These are phyloP conservation scores for Coendou prehensilis DNA, from an alignment of 2,797 vertebrate species.

Conservation along the genomic window DNA sequence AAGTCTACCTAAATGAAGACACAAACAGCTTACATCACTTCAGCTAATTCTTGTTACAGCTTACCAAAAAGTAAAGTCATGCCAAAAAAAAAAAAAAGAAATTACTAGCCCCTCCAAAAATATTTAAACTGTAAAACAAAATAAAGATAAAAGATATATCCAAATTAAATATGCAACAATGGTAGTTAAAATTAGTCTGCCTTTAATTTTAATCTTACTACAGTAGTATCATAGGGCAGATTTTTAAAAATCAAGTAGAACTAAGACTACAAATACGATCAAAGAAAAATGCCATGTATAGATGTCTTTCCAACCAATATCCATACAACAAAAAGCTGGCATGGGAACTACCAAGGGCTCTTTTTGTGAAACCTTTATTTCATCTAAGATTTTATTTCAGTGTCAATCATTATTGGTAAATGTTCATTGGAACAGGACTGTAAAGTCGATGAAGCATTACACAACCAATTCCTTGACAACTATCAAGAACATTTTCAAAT, in stretches of 20 bases:
- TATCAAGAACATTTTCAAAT: conserved; percentile 53
- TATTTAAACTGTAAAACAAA: conserved; percentile 57
- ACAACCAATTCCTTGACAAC: not conserved
- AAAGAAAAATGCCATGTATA: not conserved
- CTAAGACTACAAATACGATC: conserved; percentile 12
- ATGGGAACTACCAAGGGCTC: not conserved
- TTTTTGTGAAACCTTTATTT: not conserved
- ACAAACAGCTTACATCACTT: not conserved
- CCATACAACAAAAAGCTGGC: not conserved
- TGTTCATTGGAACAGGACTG: conserved; percentile 30
- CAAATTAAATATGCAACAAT: conserved; percentile 16
- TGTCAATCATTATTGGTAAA: conserved; percentile 28
- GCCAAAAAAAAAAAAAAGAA: conserved; percentile 55
- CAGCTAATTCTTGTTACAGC: not conserved
- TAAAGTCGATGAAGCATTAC: not conserved
- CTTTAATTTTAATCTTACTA: conserved; percentile 64
- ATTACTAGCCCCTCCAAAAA: conserved; percentile 62
- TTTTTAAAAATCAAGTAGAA: conserved; percentile 25
- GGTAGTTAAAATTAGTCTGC: conserved; percentile 32
- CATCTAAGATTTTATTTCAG: conserved; percentile 25
- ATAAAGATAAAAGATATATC: not conserved
- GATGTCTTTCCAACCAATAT: not conserved
- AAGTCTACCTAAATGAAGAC: conserved; percentile 12
- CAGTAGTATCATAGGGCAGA: not conserved
- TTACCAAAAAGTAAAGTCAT: conserved; percentile 43